Evolutionary conservation across 2,888 invertebrate species (phyloP).

Genomic region (Meliscaeva auricollis): DNA sequence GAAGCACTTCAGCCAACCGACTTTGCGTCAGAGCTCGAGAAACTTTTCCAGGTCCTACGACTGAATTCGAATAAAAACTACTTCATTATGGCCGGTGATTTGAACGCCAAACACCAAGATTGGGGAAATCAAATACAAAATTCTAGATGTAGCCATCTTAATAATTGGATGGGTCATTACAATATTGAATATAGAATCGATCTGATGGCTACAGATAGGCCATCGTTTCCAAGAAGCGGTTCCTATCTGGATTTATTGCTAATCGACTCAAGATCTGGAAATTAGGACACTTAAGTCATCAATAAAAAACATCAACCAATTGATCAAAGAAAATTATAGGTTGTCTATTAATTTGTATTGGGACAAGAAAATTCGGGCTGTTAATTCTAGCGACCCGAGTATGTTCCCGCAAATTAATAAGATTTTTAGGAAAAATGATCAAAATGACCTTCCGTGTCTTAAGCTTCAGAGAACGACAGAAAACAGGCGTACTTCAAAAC

Average conservation of each 20-base stretch:
- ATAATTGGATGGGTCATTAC: slow-evolving; percentile 7
- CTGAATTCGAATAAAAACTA: slow-evolving; percentile 17
- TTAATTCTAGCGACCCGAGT: too few relatives aligned
- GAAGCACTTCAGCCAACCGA: not conserved
- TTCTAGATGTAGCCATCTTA: not conserved
- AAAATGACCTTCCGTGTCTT: too few relatives aligned
- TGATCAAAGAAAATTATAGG: too few relatives aligned
- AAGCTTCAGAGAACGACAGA: too few relatives aligned
- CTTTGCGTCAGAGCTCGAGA: slow-evolving; percentile 10
- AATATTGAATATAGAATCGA: slow-evolving; percentile 13
- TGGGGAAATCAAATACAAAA: slow-evolving; percentile 21
- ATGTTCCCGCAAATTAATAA: too few relatives aligned
- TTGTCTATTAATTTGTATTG: too few relatives aligned
- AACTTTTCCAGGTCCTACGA: slow-evolving; percentile 1
- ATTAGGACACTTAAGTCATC: not conserved
- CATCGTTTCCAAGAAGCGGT: slow-evolving; percentile 30
- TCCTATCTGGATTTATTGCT: slow-evolving; percentile 20
- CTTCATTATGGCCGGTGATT: slow-evolving; percentile 25
- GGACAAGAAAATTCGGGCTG: too few relatives aligned
- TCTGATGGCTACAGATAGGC: slow-evolving; percentile 15
- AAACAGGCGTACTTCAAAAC: too few relatives aligned
- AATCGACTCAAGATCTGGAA: not conserved
- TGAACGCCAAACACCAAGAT: slow-evolving; percentile 20
- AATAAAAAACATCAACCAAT: not conserved
- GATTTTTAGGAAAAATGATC: too few relatives aligned